Base-by-base conservation (phyloP, 2,113 vertebrate genomes). In the Prunella fulvescens region DNA sequence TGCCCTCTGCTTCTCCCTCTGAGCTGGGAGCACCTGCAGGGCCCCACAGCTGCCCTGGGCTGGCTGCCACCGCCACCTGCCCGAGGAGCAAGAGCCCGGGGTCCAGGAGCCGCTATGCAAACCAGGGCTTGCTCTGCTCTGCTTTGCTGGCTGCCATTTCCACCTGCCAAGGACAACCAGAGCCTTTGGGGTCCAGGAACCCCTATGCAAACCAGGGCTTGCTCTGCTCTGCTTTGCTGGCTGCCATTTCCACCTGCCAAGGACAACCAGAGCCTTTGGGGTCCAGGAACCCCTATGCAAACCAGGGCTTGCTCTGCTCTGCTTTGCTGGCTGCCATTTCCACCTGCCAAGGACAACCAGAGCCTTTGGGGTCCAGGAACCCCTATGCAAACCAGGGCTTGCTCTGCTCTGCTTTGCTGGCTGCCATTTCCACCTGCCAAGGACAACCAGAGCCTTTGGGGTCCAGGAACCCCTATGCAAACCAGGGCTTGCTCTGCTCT, bases 11-110 rank as follows among this genome's bases (percentile, higher is more conserved):
- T 25, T 84, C 69, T 91, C 91, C 47, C 65, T 92, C 62, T 66
- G 77, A 96, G 97, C 72, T 71, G 81, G 94, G 51, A 70, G 71
- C 94, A 90, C 84, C 91, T 94, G 88, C n/a, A 60, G 66, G 81
- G 87, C 69, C 78, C 44, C 9, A 3, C 93, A 84, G 95, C 76
- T 74, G 86, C 80, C 86, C 62, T 11, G 44, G 0, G 1, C 51
- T n/a, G 19, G 79, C 42, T 42, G 85, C 31, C 44, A 11, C 4
- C 0, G 2, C 19, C 83, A n/a, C n/a, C n/a, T n/a, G n/a, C n/a
- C n/a, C n/a, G n/a, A n/a, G n/a, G n/a, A n/a, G n/a, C n/a, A n/a
- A n/a, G 70, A 37, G 20, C 31, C 1, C 9, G 14, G 54, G 67
- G 22, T 24, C 65, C 83, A 53, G 67, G 31, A 81, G 20, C 53